Evolutionary conservation across 35 echinoderm and acorn worm species (phyloP).

Genomic region (Chiridota heheva): DNA sequence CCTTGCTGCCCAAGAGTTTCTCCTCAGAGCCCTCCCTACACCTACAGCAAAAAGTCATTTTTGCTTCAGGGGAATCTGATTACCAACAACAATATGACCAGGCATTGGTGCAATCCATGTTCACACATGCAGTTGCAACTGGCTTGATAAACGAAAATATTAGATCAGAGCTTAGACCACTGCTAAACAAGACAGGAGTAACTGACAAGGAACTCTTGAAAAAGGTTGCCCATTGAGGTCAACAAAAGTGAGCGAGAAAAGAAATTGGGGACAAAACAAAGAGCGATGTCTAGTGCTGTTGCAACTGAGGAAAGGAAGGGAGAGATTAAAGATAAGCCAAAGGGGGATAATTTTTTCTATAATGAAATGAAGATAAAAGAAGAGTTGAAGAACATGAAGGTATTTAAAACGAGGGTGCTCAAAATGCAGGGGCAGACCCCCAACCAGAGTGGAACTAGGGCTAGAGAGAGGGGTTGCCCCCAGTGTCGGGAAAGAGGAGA

Average conservation of each 20-base stretch:
- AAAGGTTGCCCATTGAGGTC: not conserved
- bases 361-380: not conserved
- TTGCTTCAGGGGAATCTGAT: not conserved
- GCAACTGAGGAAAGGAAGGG: not conserved
- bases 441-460: not conserved
- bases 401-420: slow-evolving; percentile 4
- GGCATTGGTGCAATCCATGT: not conserved
- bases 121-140: slow-evolving; percentile 14
- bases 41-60: slow-evolving; percentile 35
- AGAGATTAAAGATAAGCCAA: not conserved
- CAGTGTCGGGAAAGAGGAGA: slow-evolving; percentile 24
- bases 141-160: slow-evolving; percentile 21
- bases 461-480: slow-evolving; percentile 29
- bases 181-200: not conserved
- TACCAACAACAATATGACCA: not conserved
- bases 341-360: not conserved
- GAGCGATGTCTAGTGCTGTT: not conserved
- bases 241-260: not conserved
- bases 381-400: not conserved
- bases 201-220: slow-evolving; percentile 36
- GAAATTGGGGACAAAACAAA: not conserved
- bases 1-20: slow-evolving; percentile 36
- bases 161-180: not conserved
- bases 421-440: not conserved
- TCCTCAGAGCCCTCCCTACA: slow-evolving; percentile 41